A percentile compares a stretch with the other conserved stretches of the same genome.
Conservation (phyloP, 2,113 vertebrate species). For the Rutilus rutilus region DNA sequence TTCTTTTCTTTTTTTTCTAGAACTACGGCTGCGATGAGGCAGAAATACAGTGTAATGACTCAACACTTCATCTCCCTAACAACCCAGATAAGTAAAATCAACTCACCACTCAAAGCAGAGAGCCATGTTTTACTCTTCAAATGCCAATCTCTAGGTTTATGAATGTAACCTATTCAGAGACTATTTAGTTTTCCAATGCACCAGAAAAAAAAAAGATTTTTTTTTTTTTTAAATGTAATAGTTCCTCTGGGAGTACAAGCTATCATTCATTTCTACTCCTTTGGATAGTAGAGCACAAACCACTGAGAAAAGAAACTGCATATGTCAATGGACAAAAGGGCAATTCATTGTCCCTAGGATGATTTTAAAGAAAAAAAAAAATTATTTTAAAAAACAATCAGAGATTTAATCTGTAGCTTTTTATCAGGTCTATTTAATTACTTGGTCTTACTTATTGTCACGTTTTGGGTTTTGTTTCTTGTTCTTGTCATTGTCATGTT, state of each 20-base stretch:
- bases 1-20: background rate
- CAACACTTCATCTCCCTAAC: constrained; percentile 34
- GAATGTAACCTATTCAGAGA: constrained; percentile 42
- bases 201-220: background rate
- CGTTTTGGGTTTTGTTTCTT: too few species aligned
- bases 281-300: constrained; percentile 33
- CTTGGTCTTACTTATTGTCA: too few species aligned
- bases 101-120: background rate
- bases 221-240: too few species aligned
- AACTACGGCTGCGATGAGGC: constrained; percentile 30
- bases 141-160: constrained; percentile 33
- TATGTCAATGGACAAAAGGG: background rate
- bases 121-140: constrained; percentile 29
- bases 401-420: too few species aligned
- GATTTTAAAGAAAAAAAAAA: background rate
- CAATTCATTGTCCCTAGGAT: background rate
- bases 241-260: background rate
- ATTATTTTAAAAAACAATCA: background rate
- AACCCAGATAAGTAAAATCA: constrained; percentile 31
- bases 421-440: background rate
- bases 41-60: constrained; percentile 18
- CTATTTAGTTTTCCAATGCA: background rate
- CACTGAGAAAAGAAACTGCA: constrained; percentile 5
- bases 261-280: background rate
- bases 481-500: too few species aligned